Base-by-base conservation (phyloP, 1,140 invertebrate species). In the Drosophila tsacasi region DNA sequence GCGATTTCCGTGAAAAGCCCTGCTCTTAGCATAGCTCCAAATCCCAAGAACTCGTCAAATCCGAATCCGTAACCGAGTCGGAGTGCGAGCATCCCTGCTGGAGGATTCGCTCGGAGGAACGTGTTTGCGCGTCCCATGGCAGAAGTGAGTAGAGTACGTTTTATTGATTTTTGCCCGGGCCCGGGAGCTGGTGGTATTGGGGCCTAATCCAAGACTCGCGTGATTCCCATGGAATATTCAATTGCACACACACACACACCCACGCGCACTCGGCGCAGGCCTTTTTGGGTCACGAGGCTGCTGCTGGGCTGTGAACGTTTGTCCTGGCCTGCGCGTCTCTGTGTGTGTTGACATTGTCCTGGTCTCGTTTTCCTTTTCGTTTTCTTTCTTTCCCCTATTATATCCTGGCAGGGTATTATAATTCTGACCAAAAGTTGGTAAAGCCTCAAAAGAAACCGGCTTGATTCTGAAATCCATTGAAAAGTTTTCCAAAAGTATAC, bases 331-430 rank as follows among this genome's bases (percentile, higher is more conserved):
- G 74, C 63, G 63, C 40, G 67, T 50, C 55, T 54, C 46, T 61
- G 85, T 76, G 76, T 72, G 72, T 90, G 86, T 91, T 90, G 85
- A 90, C 85, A 90, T 90, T 90, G 85, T 90, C 81, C 85, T 90
- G 85, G 69, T 79, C 78, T 90, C 85, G 65, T 82, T 89, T 74
- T 79, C 67, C 27, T 35, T 65, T 44, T 66, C 63, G 19, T 6
- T 64, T 64, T 60, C 32, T 2, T 39, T 17, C 21, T 12, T 37
- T 35, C 6, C 15, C 52, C 17, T 23, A 39, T 17, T 39, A 15
- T 23, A 23, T 12, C 32, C 52, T 23, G 23, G 10, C 5, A 4
- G 21, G 32, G 32, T 39, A 23, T 39, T 23, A 55, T 23, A 12
- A 37, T 17, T 37, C n/a, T 55, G 32, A 17, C n/a, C 32, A 23